Evolutionary conservation across 2,113 vertebrate genomes (phyloP).

Genomic region (Dromas ardeola): DNA sequence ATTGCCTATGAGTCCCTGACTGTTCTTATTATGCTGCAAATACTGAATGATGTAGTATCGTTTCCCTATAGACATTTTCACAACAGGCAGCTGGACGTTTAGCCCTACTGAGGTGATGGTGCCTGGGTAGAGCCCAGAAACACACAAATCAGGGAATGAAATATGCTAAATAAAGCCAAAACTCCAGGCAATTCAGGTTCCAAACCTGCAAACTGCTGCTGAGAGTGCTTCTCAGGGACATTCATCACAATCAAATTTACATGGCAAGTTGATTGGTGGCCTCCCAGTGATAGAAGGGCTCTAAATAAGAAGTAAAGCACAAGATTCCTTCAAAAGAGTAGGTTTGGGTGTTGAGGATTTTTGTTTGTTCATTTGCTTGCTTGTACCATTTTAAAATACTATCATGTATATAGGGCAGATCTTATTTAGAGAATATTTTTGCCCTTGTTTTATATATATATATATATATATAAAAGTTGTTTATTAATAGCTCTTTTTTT

Average conservation of each 20-base stretch:
- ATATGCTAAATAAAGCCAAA: background rate
- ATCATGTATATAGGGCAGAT: background rate
- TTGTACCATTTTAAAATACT: background rate
- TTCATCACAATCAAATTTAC: background rate
- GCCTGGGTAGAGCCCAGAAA: background rate
- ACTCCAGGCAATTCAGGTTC: background rate
- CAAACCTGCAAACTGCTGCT: background rate
- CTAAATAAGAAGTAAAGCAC: background rate
- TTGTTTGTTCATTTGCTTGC: background rate
- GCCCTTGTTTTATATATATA: background rate
- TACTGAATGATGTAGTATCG: background rate
- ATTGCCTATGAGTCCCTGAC: background rate
- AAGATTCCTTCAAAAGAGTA: background rate
- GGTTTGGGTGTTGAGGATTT: background rate
- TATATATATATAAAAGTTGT: too few species aligned
- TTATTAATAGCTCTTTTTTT: background rate
- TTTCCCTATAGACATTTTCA: background rate
- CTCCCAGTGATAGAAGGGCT: background rate
- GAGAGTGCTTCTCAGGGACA: background rate
- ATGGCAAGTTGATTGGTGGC: background rate
- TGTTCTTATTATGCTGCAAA: background rate
- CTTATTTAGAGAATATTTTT: background rate
- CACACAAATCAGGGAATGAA: background rate
- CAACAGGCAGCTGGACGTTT: rapidly evolving
- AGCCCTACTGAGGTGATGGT: background rate